Evolutionary conservation across 1,140 invertebrate species (phyloP).

Genomic region (Aphis craccivora): DNA sequence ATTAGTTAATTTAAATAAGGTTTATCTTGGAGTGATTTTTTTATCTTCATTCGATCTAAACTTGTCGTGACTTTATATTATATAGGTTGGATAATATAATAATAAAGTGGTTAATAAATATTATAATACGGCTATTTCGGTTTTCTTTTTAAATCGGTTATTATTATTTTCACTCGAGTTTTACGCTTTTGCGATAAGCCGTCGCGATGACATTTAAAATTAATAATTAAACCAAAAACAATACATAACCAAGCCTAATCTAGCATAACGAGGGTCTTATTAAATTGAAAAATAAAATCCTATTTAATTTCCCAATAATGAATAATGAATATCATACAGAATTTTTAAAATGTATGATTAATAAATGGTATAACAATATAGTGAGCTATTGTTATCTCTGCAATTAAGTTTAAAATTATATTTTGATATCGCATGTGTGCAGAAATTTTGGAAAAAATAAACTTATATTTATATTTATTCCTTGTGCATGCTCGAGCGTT

Average conservation of each 20-base stretch:
- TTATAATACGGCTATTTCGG: neutral
- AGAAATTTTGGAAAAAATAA: neutral
- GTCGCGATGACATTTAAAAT: neutral
- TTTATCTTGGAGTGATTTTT: neutral
- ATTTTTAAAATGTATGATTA: neutral
- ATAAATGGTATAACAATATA: too few species aligned
- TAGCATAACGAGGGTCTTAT: neutral
- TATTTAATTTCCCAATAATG: neutral
- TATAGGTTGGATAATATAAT: neutral
- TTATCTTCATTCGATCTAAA: neutral
- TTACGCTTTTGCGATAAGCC: neutral
- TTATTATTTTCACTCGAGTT: neutral
- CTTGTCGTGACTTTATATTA: neutral
- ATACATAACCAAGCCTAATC: neutral
- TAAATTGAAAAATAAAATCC: neutral
- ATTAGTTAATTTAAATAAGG: neutral
- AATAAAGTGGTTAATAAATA: neutral
- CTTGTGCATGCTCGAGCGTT: neutral
- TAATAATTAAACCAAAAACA: neutral
- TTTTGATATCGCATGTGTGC: neutral
- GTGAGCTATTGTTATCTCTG: too few species aligned
- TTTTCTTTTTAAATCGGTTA: neutral
- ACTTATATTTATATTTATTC: neutral
- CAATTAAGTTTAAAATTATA: neutral
- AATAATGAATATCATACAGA: neutral